Conservation (phyloP, 2,113 vertebrate species). For the Antigone vipio region DNA sequence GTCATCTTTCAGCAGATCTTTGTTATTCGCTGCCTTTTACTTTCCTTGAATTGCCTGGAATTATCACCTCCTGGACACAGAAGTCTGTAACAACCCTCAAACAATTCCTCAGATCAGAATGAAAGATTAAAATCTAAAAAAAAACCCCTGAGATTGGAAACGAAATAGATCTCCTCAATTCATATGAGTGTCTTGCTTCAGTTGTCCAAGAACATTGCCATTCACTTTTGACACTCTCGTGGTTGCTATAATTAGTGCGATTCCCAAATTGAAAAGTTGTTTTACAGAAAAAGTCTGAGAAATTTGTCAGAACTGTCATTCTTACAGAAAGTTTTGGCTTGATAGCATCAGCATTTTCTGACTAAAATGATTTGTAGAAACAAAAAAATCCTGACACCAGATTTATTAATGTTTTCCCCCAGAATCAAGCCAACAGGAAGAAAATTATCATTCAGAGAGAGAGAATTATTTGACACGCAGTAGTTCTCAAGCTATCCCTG, state of each 20-base stretch:
- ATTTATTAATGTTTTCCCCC: background rate
- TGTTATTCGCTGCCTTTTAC: fast-evolving
- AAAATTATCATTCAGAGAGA: background rate
- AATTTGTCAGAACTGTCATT: background rate
- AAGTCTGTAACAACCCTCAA: background rate
- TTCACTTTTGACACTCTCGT: background rate
- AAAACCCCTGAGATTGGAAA: background rate
- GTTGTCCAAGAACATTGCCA: background rate
- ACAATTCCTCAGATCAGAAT: background rate
- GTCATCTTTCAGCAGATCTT: background rate
- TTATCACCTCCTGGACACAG: background rate
- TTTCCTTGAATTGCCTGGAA: background rate
- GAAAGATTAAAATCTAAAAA: background rate
- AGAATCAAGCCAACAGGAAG: background rate
- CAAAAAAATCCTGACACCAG: background rate
- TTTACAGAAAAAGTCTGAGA: background rate
- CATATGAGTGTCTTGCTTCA: fast-evolving
- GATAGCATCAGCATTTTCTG: background rate
- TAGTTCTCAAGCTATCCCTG: background rate
- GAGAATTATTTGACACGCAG: background rate
- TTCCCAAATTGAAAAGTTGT: background rate
- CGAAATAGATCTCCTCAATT: background rate
- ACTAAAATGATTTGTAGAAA: background rate
- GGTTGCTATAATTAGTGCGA: background rate
- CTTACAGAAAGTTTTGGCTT: background rate